Percentiles rank a stretch among this genome's conserved stretches.
Evolutionary conservation across 2,888 invertebrate species (phyloP).

Genomic region (Cylloceria caligata): DNA sequence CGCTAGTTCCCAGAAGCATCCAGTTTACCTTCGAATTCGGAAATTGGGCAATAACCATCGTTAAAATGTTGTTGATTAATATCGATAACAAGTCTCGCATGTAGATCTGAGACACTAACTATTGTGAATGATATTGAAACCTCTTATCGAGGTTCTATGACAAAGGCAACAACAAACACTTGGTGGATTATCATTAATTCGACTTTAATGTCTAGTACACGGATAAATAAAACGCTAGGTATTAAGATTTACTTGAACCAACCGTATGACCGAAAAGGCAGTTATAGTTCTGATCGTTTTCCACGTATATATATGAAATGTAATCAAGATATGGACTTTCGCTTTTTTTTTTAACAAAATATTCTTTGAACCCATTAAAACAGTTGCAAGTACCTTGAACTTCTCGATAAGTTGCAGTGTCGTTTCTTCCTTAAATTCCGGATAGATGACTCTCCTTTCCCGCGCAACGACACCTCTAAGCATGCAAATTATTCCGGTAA

Average conservation of each 20-base stretch:
- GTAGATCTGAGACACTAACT: not conserved
- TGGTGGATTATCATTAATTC: too few species aligned
- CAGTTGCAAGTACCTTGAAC: slow-evolving; percentile 73
- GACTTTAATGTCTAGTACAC: too few species aligned
- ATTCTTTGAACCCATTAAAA: not conserved
- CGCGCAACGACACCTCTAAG: slow-evolving; percentile 57
- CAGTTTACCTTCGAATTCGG: slow-evolving; percentile 69
- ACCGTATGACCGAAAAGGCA: too few species aligned
- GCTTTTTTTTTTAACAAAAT: not conserved
- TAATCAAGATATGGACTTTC: not conserved
- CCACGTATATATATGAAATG: too few species aligned
- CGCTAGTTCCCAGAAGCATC: slow-evolving; percentile 71
- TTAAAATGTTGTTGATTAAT: not conserved
- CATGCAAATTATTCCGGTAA: slow-evolving; percentile 73
- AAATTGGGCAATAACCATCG: not conserved
- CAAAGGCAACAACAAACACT: too few species aligned
- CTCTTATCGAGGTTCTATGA: not conserved
- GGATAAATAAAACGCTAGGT: too few species aligned
- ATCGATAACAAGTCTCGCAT: not conserved
- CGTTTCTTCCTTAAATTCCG: slow-evolving; percentile 72
- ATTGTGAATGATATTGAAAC: not conserved
- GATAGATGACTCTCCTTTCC: slow-evolving; percentile 71
- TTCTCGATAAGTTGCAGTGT: slow-evolving; percentile 77
- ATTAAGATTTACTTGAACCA: too few species aligned
- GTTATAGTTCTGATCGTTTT: too few species aligned